Evolutionary conservation across 2,113 vertebrate genomes (phyloP), one percentile per base, ranked within the genome.

Genomic region (Varanus salvator): DNA sequence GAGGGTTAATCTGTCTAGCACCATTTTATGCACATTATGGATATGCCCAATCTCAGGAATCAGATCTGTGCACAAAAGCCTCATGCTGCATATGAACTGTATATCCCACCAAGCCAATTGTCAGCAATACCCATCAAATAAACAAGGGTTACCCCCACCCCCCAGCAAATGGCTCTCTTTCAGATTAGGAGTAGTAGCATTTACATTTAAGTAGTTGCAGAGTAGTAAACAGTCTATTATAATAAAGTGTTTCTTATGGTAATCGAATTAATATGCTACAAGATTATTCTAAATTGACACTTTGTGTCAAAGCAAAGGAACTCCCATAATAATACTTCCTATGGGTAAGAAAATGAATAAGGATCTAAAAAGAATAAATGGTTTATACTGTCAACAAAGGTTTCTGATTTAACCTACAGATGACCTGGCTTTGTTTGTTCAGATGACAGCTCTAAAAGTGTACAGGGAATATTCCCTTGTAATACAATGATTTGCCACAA

Each of bases 341-440:
- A 8, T 91, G 95, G 93, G 60, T 94, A 92, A 94, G 80, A 96
- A 96, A 96, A 95, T 44, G 90, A 90, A 77, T 87, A 93, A 84
- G 64, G 86, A 90, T 95, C 91, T 94, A 93, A 93, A 91, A 91
- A 78, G 90, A 92, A 90, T 93, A 91, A 93, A 64, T 91, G 94
- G 93, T 87, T 95, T 88, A 94, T 94, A 85, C 94, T 85, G 80
- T 91, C 93, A 64, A 92, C 92, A 95, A 88, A 96, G 89, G 96
- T 91, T 89, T 97, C 93, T 96, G 94, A 96, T 97, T 96, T 98
- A 97, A 97, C 97, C 98, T 97, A 91, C 89, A 95, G 95, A 93
- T 98, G 97, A 98, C 98, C 97, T 97, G 93, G 92, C 93, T 96
- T 97, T 98, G 97, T 97, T 98, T 98, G 95, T 98, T 97, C 97